A percentile compares a stretch with the other conserved stretches of the same genome.
Conservation (phyloP, 2,113 vertebrate species). For the Xiphophorus maculatus region DNA sequence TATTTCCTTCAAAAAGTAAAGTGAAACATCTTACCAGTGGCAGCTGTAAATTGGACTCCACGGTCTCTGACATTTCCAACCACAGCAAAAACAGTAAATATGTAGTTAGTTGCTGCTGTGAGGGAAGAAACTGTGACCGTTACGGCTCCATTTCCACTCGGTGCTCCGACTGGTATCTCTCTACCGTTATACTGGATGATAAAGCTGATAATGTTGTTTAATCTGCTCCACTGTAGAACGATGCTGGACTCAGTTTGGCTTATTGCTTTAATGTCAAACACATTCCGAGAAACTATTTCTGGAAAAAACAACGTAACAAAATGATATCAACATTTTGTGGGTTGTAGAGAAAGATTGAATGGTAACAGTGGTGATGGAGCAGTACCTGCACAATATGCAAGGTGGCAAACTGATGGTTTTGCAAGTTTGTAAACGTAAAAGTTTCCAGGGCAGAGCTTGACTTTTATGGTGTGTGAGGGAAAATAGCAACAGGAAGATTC, state of each 20-base stretch:
- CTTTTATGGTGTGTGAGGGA: conserved; percentile 4
- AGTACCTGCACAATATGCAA: conserved; percentile 68
- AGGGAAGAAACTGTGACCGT: neutral
- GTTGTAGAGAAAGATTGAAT: neutral
- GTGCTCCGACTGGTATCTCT: neutral
- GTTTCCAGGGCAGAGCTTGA: conserved; percentile 59
- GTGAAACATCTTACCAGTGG: neutral
- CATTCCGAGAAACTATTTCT: neutral
- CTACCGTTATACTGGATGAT: neutral
- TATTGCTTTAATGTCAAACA: neutral
- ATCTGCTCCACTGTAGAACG: neutral
- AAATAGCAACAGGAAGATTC: rapidly evolving
- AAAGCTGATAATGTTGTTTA: neutral
- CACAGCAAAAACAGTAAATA: neutral
- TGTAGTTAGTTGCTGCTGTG: neutral
- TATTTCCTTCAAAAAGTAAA: neutral
- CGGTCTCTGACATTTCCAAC: neutral
- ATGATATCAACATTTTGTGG: neutral
- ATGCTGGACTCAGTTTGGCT: neutral
- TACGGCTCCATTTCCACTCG: neutral
- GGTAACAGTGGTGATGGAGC: neutral
- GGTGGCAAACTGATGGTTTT: rapidly evolving
- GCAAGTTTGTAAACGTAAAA: conserved; percentile 67
- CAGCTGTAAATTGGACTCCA: neutral
- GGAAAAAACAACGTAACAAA: neutral